These are phyloP conservation scores for Pristionchus entomophagus DNA, from an alignment of 2,888 invertebrate species.

Conservation along the genomic window DNA sequence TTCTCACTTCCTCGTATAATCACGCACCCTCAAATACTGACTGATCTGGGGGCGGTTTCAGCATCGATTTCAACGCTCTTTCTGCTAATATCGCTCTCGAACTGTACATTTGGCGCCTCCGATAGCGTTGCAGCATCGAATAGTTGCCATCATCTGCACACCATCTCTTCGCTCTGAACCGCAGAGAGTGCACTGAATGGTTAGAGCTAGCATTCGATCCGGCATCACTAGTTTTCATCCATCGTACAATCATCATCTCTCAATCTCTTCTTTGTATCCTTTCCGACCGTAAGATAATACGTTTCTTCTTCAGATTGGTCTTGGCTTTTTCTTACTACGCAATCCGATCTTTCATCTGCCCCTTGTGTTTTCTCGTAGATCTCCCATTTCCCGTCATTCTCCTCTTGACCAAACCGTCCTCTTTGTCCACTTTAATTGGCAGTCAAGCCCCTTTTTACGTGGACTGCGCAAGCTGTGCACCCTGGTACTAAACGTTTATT, in stretches of 20 bases:
- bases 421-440: conserved; percentile 40
- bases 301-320: background rate
- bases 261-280: background rate
- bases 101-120: no score
- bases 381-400: conserved; percentile 9
- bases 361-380: conserved; percentile 1
- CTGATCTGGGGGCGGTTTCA: conserved; percentile 2
- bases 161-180: no score
- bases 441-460: conserved; percentile 15
- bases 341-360: background rate
- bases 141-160: no score
- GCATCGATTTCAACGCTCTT: conserved; percentile 1
- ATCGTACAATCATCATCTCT: conserved; percentile 10
- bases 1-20: conserved; percentile 39
- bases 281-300: background rate
- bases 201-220: no score
- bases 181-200: no score
- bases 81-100: no score
- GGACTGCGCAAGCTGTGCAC: conserved; percentile 1
- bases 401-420: conserved; percentile 25
- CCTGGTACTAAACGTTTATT: conserved; percentile 28
- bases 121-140: no score
- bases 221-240: background rate
- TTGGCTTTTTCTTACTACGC: background rate
- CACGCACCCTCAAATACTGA: conserved; percentile 32